A percentile compares a stretch with the other conserved stretches of the same genome.
These are phyloP conservation scores for Syrmaticus mikado DNA, from an alignment of 2,113 vertebrate genomes.

Conservation along the genomic window DNA sequence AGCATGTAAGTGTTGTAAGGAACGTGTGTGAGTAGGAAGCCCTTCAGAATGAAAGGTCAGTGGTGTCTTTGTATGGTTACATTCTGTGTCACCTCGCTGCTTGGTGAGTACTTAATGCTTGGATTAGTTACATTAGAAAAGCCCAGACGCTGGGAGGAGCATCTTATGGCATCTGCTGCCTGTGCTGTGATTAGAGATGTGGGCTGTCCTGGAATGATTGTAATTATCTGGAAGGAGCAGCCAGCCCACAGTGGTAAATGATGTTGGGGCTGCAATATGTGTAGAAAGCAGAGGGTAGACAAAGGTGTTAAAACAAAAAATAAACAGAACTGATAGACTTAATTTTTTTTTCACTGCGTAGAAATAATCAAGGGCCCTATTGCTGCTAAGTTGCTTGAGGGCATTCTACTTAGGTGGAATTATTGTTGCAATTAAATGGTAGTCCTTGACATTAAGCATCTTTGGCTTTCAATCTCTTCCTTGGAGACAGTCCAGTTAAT, in stretches of 20 bases:
- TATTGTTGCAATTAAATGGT: constrained; percentile 60
- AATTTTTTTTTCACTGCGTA: background rate
- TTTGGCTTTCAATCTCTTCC: constrained; percentile 42
- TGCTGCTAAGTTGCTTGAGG: constrained; percentile 51
- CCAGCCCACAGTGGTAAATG: background rate
- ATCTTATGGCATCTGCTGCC: background rate
- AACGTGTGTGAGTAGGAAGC: background rate
- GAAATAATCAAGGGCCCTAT: background rate
- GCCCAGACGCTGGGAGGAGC: background rate
- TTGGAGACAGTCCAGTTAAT: constrained; percentile 55
- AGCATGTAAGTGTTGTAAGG: background rate
- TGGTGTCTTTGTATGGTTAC: accelerated
- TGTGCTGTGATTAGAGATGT: accelerated
- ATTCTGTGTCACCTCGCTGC: background rate
- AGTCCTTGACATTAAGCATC: constrained; percentile 49
- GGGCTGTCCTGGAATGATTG: background rate
- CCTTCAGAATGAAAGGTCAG: background rate
- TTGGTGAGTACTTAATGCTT: background rate
- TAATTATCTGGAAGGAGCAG: background rate
- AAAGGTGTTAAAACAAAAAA: constrained; percentile 29
- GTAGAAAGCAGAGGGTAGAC: background rate
- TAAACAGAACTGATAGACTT: background rate
- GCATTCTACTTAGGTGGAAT: constrained; percentile 55
- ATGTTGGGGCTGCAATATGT: background rate
- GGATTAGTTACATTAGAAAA: background rate